Evolutionary conservation across 1,140 invertebrate genomes (phyloP).

Genomic region (Agrypnia vestita): DNA sequence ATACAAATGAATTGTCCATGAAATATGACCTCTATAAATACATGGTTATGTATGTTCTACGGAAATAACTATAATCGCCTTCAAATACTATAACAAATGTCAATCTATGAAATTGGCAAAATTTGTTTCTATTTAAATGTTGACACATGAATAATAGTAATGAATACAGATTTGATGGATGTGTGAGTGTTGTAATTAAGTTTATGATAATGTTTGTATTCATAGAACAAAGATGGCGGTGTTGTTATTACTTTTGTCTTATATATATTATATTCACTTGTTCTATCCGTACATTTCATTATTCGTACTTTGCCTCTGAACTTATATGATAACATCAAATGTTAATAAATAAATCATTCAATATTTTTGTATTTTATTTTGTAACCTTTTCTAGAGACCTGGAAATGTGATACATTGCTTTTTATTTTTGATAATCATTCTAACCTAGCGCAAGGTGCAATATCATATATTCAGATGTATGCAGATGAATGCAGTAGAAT

Average conservation of each 20-base stretch:
- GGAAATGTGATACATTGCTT: too few relatives aligned
- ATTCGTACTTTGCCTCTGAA: constrained; percentile 59
- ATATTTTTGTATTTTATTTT: constrained; percentile 25
- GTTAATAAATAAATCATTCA: constrained; percentile 60
- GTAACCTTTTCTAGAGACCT: background rate
- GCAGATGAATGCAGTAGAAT: too few relatives aligned
- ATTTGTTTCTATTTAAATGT: constrained; percentile 60
- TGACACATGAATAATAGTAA: constrained; percentile 52
- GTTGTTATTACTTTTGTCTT: constrained; percentile 58
- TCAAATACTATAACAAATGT: constrained; percentile 12
- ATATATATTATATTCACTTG: constrained; percentile 55
- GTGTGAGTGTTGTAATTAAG: constrained; percentile 53
- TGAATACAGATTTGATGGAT: constrained; percentile 47
- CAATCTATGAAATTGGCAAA: constrained; percentile 23
- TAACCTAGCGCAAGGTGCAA: too few relatives aligned
- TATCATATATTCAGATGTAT: too few relatives aligned
- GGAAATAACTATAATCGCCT: constrained; percentile 6
- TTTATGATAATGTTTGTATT: constrained; percentile 56
- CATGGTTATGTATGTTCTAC: background rate
- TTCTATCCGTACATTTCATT: constrained; percentile 58
- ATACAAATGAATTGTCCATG: too few relatives aligned
- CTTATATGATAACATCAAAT: constrained; percentile 60
- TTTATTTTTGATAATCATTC: too few relatives aligned
- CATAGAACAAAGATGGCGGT: constrained; percentile 54
- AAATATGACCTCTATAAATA: background rate